A percentile compares a stretch with the other conserved stretches of the same genome.
Evolutionary conservation across 2,113 vertebrate species (phyloP).

Genomic region (Talpa occidentalis): DNA sequence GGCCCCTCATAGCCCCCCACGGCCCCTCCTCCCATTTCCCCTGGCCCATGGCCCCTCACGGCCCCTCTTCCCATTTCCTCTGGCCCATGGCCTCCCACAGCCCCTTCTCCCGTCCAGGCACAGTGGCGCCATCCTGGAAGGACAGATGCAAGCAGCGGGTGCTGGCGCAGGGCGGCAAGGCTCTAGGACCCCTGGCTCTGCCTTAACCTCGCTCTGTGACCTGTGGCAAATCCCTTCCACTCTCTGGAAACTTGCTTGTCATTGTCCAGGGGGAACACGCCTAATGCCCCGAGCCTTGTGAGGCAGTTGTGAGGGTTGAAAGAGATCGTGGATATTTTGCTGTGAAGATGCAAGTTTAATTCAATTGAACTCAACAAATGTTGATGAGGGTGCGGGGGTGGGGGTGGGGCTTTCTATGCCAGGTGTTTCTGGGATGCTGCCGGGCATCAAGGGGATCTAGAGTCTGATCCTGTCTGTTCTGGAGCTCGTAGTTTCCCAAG

Average conservation of each 20-base stretch:
- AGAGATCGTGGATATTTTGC: not conserved
- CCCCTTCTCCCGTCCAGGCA: not conserved
- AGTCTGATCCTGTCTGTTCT: not conserved
- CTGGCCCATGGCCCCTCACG: not conserved
- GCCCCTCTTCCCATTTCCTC: no score
- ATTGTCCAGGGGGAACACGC: not conserved
- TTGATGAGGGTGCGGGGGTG: not conserved
- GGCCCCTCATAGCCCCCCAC: not conserved
- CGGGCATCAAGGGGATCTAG: not conserved
- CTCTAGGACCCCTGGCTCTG: not conserved
- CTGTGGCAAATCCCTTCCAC: not conserved
- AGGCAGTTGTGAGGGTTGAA: not conserved
- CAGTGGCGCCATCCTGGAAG: not conserved
- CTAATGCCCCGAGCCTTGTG: not conserved
- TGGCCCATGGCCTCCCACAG: no score
- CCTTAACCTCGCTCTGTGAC: not conserved
- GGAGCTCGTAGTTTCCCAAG: not conserved
- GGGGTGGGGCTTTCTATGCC: not conserved
- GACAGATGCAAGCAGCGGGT: not conserved
- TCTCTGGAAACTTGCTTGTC: not conserved
- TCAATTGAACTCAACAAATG: not conserved
- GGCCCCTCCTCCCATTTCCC: not conserved
- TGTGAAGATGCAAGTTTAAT: not conserved
- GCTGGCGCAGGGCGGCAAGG: not conserved
- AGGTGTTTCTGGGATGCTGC: not conserved